Conservation (phyloP, 2,888 invertebrate genomes). For the Hypercompe scribonia region DNA sequence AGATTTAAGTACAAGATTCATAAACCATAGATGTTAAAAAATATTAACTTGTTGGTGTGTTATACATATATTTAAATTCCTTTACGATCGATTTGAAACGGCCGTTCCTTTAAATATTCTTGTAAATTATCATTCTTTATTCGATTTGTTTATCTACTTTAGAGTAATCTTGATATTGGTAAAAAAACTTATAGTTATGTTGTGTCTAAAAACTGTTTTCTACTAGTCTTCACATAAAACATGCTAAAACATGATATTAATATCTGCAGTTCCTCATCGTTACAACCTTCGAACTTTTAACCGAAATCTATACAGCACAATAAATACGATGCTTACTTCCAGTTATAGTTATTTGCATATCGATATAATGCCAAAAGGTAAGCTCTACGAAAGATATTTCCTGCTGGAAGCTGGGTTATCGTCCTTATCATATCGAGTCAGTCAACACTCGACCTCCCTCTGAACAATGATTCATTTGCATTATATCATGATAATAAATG, state of each 20-base stretch:
- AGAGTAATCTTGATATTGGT: background rate
- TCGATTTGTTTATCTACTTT: no score
- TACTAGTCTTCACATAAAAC: background rate
- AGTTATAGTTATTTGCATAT: slow-evolving; percentile 23
- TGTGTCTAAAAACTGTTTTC: no score
- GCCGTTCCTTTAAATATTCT: no score
- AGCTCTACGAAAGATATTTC: slow-evolving; percentile 6
- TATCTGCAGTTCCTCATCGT: background rate
- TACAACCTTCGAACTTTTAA: background rate
- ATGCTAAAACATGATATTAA: no score
- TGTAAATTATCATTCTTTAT: no score
- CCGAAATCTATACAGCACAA: slow-evolving; percentile 7
- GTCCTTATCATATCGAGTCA: slow-evolving; percentile 15
- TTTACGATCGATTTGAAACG: no score
- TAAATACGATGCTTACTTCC: slow-evolving; percentile 6
- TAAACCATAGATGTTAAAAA: no score
- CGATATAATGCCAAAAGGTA: slow-evolving; percentile 16
- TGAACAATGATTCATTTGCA: slow-evolving; percentile 19
- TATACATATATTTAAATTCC: background rate
- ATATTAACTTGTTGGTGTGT: background rate
- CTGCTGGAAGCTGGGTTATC: slow-evolving; percentile 9
- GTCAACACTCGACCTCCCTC: slow-evolving; percentile 5
- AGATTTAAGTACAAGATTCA: no score
- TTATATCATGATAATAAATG: background rate
- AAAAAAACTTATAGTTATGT: background rate